A percentile compares a stretch with the other conserved stretches of the same genome.
These are phyloP conservation scores for Corythaixoides concolor DNA, from an alignment of 2,113 vertebrate genomes.

Conservation along the genomic window DNA sequence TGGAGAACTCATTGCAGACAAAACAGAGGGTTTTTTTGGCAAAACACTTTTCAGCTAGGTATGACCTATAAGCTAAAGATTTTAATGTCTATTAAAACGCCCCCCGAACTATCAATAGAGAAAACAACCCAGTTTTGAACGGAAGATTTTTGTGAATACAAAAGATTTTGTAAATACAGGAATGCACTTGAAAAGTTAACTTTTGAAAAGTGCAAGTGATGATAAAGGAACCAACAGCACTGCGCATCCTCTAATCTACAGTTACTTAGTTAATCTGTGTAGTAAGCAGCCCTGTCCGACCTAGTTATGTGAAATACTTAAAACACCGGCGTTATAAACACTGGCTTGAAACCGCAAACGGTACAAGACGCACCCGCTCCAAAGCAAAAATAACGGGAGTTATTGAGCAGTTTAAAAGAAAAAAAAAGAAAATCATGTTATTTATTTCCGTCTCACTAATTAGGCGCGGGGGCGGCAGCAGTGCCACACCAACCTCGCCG, in stretches of 20 bases:
- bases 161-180: neutral
- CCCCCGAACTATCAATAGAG: neutral
- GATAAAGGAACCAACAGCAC: neutral
- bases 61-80: neutral
- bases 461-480: neutral
- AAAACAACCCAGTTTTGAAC: neutral
- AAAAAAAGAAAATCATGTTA: no score
- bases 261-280: rapidly evolving
- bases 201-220: no score
- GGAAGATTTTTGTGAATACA: neutral
- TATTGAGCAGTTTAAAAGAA: rapidly evolving
- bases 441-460: no score
- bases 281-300: rapidly evolving
- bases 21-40: neutral
- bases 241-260: rapidly evolving
- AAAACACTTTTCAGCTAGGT: neutral
- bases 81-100: neutral
- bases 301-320: rapidly evolving
- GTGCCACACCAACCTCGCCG: no score
- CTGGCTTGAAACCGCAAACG: rapidly evolving
- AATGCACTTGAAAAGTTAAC: neutral
- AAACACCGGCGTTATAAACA: rapidly evolving
- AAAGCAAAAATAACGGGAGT: rapidly evolving
- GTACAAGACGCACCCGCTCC: rapidly evolving
- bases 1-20: neutral